Conservation (phyloP, 2,888 invertebrate genomes). For the Dynastes tityus region DNA sequence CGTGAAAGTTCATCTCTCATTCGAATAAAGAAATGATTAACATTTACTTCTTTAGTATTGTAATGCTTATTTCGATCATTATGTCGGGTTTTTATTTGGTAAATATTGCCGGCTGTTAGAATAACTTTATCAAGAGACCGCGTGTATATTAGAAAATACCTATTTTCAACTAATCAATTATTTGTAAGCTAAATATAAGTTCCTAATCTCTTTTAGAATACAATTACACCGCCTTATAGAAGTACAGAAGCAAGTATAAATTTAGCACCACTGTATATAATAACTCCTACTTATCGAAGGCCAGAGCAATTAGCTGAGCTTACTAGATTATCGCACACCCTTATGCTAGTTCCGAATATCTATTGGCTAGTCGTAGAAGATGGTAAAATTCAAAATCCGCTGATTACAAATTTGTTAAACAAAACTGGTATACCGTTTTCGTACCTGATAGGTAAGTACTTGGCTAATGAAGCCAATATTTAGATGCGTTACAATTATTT, state of each 20-base stretch:
- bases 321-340: constrained; percentile 89
- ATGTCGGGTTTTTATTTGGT: no score
- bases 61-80: no score
- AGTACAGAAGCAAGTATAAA: constrained; percentile 48
- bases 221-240: constrained; percentile 51
- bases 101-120: no score
- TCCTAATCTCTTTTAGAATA: constrained; percentile 50
- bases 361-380: constrained; percentile 97
- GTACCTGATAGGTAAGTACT: constrained; percentile 73
- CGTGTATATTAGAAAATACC: no score
- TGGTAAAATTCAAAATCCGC: constrained; percentile 77
- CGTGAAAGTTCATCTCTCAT: no score
- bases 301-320: constrained; percentile 87
- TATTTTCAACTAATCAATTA: not conserved
- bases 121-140: no score
- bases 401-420: constrained; percentile 82
- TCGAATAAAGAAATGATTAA: no score
- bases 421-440: constrained; percentile 80
- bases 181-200: not conserved
- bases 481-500: no score
- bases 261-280: constrained; percentile 75
- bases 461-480: no score
- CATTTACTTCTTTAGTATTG: no score
- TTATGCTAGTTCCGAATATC: constrained; percentile 89
- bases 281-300: constrained; percentile 84